Evolutionary conservation across 2,113 vertebrate species (phyloP), one percentile per base, ranked within the genome.

Genomic region (Gadus chalcogrammus): DNA sequence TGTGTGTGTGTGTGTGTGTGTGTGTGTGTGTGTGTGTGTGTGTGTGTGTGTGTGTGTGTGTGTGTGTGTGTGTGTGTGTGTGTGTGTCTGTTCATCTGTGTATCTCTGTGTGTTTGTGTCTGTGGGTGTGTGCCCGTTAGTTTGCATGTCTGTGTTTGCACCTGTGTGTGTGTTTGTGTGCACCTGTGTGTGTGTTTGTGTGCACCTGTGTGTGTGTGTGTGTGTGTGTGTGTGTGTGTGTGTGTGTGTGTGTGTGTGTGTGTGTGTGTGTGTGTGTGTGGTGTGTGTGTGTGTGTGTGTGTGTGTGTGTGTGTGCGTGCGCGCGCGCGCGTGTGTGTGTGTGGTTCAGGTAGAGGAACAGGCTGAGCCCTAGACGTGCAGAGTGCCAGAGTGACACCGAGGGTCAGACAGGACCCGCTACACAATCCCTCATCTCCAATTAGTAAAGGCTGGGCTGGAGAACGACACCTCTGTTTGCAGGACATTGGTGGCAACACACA

Each of bases 391-490:
- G 24, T 20, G 75, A 80, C 74, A 74, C 68, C 42, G 27, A 83
- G 75, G 73, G 82, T 72, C 71, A 75, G 79, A 74, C 80, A 87
- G 76, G 76, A 78, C 80, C 75, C 62, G 61, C 81, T 61, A 78
- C 66, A 79, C 84, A 87, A 85, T 84, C 79, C 80, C 75, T 80
- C 67, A 82, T 78, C 72, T 68, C 68, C 70, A 81, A 83, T 88
- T 82, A 80, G 76, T 73, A 76, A 62, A 70, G 68, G 65, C 74
- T 82, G 79, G 78, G 76, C 70, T 73, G 71, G 74, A 79, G 76
- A 72, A 79, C 71, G 78, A 48, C 42, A 48, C 42, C 42, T 48
- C 42, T 48, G 42, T 48, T 24, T n/a, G 24, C 15, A 35, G 62
- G 31, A n/a, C n/a, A 59, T 65, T 17, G 20, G 27, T 27, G 48